Percentiles rank a stretch among this genome's conserved stretches.
These are phyloP conservation scores for Pogonocherus hispidulus DNA, from an alignment of 2,888 invertebrate genomes.

Conservation along the genomic window DNA sequence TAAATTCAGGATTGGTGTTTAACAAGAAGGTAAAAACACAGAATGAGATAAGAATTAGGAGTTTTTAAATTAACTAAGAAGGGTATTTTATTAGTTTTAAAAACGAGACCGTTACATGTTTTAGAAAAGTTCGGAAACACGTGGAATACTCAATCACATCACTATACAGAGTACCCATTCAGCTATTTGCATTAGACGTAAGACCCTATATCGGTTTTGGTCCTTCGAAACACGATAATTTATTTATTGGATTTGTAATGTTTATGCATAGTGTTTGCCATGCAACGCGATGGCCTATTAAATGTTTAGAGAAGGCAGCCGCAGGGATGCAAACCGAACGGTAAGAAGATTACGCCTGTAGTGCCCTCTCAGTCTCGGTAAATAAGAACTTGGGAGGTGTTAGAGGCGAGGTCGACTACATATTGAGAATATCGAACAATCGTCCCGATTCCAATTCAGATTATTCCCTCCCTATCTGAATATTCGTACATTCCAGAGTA, in stretches of 20 bases:
- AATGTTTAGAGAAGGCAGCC: conserved; percentile 13
- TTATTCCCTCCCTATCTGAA: conserved; percentile 20
- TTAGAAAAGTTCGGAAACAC: no score
- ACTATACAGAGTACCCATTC: no score
- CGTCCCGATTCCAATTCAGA: conserved; percentile 20
- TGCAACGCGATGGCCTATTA: conserved; percentile 11
- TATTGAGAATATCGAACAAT: conserved; percentile 28
- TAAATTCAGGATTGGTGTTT: no score
- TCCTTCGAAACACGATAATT: neutral
- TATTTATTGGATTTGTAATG: conserved; percentile 17
- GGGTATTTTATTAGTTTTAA: no score
- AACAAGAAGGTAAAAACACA: no score
- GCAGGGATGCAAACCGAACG: conserved; percentile 15
- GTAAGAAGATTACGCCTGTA: conserved; percentile 19
- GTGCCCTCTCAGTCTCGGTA: neutral
- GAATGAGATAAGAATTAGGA: no score
- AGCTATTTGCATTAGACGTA: neutral
- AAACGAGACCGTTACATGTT: no score
- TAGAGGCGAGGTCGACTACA: conserved; percentile 8
- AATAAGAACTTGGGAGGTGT: conserved; percentile 23
- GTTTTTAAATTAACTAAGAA: no score
- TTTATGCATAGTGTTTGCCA: conserved; percentile 12
- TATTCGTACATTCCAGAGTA: conserved; percentile 9
- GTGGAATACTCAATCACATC: no score
- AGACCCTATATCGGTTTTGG: neutral